phyloP scores from a whole-genome alignment of 2,888 invertebrate species.

The Conchocele bisecta region DNA sequence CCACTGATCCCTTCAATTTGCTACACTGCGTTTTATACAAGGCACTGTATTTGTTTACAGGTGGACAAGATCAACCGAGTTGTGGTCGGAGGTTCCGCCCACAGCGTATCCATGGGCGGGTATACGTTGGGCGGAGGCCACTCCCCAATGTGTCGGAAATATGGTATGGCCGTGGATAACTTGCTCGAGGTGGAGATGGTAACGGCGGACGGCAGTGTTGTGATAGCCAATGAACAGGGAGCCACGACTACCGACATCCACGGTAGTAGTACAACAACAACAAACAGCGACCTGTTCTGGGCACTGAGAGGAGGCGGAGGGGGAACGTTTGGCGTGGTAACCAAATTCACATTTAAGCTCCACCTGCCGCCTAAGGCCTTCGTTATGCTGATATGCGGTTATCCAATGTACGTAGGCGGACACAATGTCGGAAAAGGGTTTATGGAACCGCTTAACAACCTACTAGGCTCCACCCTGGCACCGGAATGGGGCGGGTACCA shows the following conservation, averaged over 20 bases:
- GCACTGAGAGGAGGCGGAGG: slow-evolving; percentile 64
- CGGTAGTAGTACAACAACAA: neutral
- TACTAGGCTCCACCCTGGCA: slow-evolving; percentile 30
- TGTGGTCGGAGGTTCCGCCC: slow-evolving; percentile 69
- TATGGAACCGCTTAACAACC: slow-evolving; percentile 25
- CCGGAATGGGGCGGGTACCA: slow-evolving; percentile 57
- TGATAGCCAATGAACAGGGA: slow-evolving; percentile 24
- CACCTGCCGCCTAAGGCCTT: slow-evolving; percentile 43
- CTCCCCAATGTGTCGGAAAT: slow-evolving; percentile 60
- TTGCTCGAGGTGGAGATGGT: slow-evolving; percentile 56
- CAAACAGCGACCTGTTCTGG: slow-evolving; percentile 59
- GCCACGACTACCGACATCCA: slow-evolving; percentile 13
- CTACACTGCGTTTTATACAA: neutral
- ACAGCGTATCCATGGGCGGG: slow-evolving; percentile 70
- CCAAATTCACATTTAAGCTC: slow-evolving; percentile 50
- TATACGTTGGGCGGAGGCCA: slow-evolving; percentile 74
- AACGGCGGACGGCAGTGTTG: slow-evolving; percentile 38
- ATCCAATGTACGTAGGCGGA: slow-evolving; percentile 9
- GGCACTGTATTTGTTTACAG: slow-evolving; percentile 25
- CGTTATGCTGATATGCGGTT: slow-evolving; percentile 26
- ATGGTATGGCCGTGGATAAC: slow-evolving; percentile 60
- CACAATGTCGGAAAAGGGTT: slow-evolving; percentile 14
- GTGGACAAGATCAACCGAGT: slow-evolving; percentile 53
- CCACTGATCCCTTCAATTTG: no score
- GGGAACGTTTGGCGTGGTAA: slow-evolving; percentile 55